Conservation (phyloP, 2,797 vertebrate species). For the Anabas testudineus region DNA sequence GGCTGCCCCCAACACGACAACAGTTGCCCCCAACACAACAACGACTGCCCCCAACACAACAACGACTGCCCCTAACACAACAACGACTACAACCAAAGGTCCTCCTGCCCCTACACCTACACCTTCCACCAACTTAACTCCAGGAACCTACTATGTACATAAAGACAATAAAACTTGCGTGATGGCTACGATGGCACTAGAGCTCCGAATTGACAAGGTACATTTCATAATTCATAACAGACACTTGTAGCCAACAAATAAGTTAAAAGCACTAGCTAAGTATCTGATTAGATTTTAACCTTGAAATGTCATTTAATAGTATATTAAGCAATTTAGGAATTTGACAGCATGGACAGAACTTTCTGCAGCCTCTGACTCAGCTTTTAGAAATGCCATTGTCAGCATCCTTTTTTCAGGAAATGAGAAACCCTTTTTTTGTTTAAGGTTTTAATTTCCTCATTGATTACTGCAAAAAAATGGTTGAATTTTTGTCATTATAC, state of each 20-base stretch:
- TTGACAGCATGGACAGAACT: not conserved
- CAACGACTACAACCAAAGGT: not conserved
- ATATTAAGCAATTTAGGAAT: not conserved
- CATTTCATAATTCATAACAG: not conserved
- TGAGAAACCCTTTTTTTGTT: slow-evolving; percentile 4
- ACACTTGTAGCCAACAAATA: not conserved
- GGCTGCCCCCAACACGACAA: accelerated
- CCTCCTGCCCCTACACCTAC: slow-evolving; percentile 73
- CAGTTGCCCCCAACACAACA: not conserved
- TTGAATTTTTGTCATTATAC: slow-evolving; percentile 36
- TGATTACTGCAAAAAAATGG: not conserved
- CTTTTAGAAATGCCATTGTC: not conserved
- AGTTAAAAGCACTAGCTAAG: not conserved
- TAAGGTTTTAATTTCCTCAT: slow-evolving; percentile 40
- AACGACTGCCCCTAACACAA: not conserved
- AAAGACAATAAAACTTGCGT: slow-evolving; percentile 35
- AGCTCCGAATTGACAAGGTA: slow-evolving; percentile 75
- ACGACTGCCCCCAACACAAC: not conserved
- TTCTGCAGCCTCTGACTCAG: slow-evolving; percentile 24
- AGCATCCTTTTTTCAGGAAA: slow-evolving; percentile 35
- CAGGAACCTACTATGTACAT: slow-evolving; percentile 67
- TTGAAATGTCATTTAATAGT: not conserved
- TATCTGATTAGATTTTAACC: not conserved
- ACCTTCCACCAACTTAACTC: slow-evolving; percentile 30
- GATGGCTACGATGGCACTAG: slow-evolving; percentile 61